Percentiles rank a stretch among this genome's conserved stretches.
Conservation (phyloP, 92 coral and sea anemone species). For the Actinernus sp. region DNA sequence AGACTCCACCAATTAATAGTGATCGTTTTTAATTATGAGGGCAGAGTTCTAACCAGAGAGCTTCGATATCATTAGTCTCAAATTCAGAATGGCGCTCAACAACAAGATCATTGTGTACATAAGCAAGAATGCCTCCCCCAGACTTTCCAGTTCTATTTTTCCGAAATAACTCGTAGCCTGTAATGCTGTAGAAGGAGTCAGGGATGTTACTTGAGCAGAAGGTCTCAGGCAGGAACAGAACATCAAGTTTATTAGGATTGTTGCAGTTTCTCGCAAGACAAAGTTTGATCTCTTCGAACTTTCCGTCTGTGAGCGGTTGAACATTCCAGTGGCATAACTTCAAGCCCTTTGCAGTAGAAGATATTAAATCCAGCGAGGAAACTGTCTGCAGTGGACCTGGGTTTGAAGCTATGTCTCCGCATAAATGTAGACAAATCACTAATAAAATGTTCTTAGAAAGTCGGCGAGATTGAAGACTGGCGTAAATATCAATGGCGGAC, state of each 20-base stretch:
- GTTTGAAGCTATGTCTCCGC: constrained; percentile 3
- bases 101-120: not conserved
- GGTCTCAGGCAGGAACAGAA: constrained; percentile 11
- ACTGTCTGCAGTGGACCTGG: too few species aligned
- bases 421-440: too few species aligned
- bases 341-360: too few species aligned
- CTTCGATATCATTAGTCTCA: not conserved
- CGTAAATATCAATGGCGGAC: too few species aligned
- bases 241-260: not conserved
- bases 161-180: constrained; percentile 19
- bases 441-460: too few species aligned
- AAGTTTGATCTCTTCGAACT: constrained; percentile 12
- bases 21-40: constrained; percentile 12
- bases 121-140: constrained; percentile 15
- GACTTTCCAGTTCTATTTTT: constrained; percentile 14
- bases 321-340: constrained; percentile 21
- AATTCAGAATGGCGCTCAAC: constrained; percentile 1
- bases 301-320: constrained; percentile 1
- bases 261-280: not conserved
- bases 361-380: too few species aligned
- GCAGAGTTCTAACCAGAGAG: constrained; percentile 14
- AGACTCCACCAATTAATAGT: not conserved
- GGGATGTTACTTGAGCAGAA: constrained; percentile 6
- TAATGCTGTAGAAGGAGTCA: constrained; percentile 10
- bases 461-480: too few species aligned